Base-by-base conservation (phyloP, 1,140 invertebrate genomes). In the Gonioctena quinquepunctata region DNA sequence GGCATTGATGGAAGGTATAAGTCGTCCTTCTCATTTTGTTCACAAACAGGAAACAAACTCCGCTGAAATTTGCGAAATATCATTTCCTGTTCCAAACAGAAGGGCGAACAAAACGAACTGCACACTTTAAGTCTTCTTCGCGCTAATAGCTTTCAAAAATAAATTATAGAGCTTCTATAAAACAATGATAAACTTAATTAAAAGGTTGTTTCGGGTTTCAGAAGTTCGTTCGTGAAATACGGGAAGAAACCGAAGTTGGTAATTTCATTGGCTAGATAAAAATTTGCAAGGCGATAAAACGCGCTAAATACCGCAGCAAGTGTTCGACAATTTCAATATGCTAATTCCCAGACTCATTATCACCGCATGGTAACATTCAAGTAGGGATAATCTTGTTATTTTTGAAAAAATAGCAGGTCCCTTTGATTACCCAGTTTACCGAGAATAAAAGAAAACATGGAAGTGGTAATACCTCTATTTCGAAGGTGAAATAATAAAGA, bases 141-240 rank as follows among this genome's bases (percentile, higher is more conserved):
- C 26, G 59, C 49, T 69, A 70, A 70, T 66, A 68, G 61, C 27
- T 28, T 66, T 71, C 60, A 48, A 49, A 68, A 68, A 68, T 68
- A 68, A 71, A 71, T 68, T 68, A 54, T 65, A 28, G 60, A 25
- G 22, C 63, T 61, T 71, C 66, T 61, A 63, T 68, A 48, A 33
- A 66, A 67, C 70, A 71, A 68, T 71, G 70, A 71, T 71, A 71
- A 71, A 71, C 57, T 71, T 60, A 68, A 71, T 71, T 71, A 71
- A 68, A 56, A 68, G 28, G 50, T 65, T 7, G 70, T 70, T 70
- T 62, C 50, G 48, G 69, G 57, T 21, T 18, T 19, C 16, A 28
- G 48, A 54, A 56, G 69, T 66, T 59, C n/a, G 67, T 13, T 26
- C 48, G 33, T 57, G 64, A 23, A 22, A n/a, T 27, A 28, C 26